Base-by-base conservation (phyloP, 2,113 vertebrate genomes). In the Dromaius novaehollandiae region DNA sequence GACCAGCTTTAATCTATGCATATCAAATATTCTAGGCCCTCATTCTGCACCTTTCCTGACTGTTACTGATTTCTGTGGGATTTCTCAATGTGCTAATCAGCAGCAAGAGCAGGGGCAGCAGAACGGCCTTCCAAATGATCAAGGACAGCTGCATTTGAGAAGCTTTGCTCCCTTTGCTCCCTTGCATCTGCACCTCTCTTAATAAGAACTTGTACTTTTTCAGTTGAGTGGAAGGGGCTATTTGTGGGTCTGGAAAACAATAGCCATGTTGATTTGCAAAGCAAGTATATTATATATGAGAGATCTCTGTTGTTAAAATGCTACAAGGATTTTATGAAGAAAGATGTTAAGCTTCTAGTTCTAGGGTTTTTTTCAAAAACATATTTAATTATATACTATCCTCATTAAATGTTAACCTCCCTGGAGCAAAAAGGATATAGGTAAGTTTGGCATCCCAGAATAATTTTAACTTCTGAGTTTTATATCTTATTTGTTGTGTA, bases 21-120 rank as follows among this genome's bases (percentile, higher is more conserved):
- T 34, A 40, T 56, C 30, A 76, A 6, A 38, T 63, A 87, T 78
- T 80, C 70, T 61, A 70, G 53, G 74, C 74, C 86, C 64, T 88
- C 46, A 32, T 61, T 95, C 84, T 82, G 53, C 63, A 80, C 82
- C 70, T 92, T 92, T 58, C 63, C 65, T 73, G 46, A 60, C 46
- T 24, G 38, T 82, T 73, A 65, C 77, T 44, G 66, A 88, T 94
- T 95, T 42, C 82, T 75, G 70, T 94, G 84, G 74, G 58, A 91
- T 89, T 92, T 93, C 77, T 96, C 86, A 87, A 3, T 87, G 74
- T 66, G 75, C 56, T 96, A 51, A 71, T 86, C 74, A 46, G 55
- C 86, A 89, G 86, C 89, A 96, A 90, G 86, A 95, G n/a, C n/a
- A n/a, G 92, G 69, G 92, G 94, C 86, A 87, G 94, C 91, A 96